Conservation (phyloP, 2,797 vertebrate species). For the Oreonectes daqikongensis region DNA sequence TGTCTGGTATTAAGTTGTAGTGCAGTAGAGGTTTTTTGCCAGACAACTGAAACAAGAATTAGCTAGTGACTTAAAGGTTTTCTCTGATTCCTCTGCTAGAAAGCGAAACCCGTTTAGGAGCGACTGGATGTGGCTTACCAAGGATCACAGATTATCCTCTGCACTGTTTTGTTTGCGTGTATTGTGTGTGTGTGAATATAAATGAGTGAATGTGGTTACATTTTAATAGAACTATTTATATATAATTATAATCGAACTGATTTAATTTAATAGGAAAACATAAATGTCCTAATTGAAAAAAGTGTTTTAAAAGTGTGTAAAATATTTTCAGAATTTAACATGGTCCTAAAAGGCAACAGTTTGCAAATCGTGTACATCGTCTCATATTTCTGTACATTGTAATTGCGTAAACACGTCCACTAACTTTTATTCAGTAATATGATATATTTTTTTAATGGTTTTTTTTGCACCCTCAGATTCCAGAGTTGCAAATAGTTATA, state of each 20-base stretch:
- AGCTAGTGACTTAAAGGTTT: constrained; percentile 80
- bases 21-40: constrained; percentile 54
- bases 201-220: not conserved
- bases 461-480: too few species aligned
- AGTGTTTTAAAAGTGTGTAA: not conserved
- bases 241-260: too few species aligned
- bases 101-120: constrained; percentile 79
- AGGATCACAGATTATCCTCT: constrained; percentile 82
- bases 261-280: too few species aligned
- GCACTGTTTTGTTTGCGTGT: constrained; percentile 73
- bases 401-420: too few species aligned
- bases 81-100: constrained; percentile 75
- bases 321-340: not conserved
- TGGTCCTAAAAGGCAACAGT: too few species aligned
- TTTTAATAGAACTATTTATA: not conserved
- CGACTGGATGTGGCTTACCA: constrained; percentile 80
- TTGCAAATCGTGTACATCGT: not conserved
- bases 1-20: constrained; percentile 72
- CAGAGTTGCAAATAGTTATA: too few species aligned
- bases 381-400: not conserved
- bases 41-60: constrained; percentile 78
- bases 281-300: not conserved
- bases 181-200: constrained; percentile 9
- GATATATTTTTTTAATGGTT: too few species aligned
- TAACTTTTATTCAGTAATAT: too few species aligned